These are phyloP conservation scores for Micromys minutus DNA, from an alignment of 2,113 vertebrate species.

Conservation along the genomic window DNA sequence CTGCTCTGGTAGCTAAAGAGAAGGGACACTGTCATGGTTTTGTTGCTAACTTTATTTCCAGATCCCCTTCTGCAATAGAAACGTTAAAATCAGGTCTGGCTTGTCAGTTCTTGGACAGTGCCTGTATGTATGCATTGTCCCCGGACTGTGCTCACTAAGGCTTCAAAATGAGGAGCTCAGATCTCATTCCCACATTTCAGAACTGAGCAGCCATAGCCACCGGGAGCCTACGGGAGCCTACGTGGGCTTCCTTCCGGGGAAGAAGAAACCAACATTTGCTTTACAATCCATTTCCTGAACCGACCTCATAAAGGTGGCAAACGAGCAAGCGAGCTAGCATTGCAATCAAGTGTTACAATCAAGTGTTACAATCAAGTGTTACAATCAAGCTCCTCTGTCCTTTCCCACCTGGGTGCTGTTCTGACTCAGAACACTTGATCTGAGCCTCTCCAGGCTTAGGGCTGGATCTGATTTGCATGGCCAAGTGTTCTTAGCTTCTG, in stretches of 20 bases:
- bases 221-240: not conserved
- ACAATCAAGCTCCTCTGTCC: not conserved
- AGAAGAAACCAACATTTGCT: conserved; percentile 19
- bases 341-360: no score
- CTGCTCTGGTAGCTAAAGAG: not conserved
- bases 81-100: conserved; percentile 1
- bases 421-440: conserved; percentile 37
- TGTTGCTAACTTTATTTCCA: not conserved
- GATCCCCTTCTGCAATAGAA: not conserved
- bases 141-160: not conserved
- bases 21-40: not conserved
- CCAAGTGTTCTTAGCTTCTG: conserved; percentile 54
- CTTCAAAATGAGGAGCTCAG: not conserved
- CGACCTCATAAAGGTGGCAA: not conserved
- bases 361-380: no score
- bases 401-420: not conserved
- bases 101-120: not conserved
- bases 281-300: not conserved
- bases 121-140: not conserved
- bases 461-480: conserved; percentile 55
- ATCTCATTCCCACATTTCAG: conserved; percentile 40
- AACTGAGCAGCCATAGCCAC: not conserved
- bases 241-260: not conserved
- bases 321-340: not conserved
- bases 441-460: not conserved